A percentile compares a stretch with the other conserved stretches of the same genome.
These are phyloP conservation scores for Lochmaea crataegi DNA, from an alignment of 2,888 invertebrate species.

Conservation along the genomic window DNA sequence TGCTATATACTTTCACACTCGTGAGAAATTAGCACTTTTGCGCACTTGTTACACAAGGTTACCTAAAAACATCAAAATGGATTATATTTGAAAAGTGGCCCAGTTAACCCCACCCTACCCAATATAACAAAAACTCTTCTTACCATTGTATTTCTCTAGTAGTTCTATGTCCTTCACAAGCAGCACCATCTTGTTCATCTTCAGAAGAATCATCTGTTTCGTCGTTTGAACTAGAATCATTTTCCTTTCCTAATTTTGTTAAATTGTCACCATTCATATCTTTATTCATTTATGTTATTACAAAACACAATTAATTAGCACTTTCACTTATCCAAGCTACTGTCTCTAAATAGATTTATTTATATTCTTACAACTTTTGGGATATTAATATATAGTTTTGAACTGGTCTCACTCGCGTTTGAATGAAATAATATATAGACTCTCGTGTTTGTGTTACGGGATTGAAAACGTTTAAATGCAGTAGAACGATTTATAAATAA, in stretches of 20 bases:
- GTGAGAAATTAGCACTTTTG: too few relatives aligned
- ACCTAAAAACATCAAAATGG: too few relatives aligned
- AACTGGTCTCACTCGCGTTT: slow-evolving; percentile 29
- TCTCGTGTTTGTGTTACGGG: slow-evolving; percentile 37
- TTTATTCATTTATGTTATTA: slow-evolving; percentile 6
- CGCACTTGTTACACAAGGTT: too few relatives aligned
- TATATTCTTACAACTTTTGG: not conserved
- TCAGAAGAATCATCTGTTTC: slow-evolving; percentile 41
- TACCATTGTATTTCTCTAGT: slow-evolving; percentile 52
- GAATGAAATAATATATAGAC: slow-evolving; percentile 39
- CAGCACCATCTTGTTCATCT: slow-evolving; percentile 45
- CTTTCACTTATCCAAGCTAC: not conserved
- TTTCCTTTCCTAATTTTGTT: not conserved
- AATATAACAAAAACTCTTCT: slow-evolving; percentile 35
- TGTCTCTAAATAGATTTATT: not conserved
- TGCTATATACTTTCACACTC: too few relatives aligned
- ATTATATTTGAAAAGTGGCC: too few relatives aligned
- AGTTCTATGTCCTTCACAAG: slow-evolving; percentile 26
- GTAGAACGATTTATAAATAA: slow-evolving; percentile 44
- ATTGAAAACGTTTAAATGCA: slow-evolving; percentile 38
- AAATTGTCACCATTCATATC: not conserved
- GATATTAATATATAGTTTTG: too few relatives aligned
- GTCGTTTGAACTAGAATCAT: slow-evolving; percentile 48
- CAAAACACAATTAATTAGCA: not conserved
- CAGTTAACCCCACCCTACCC: too few relatives aligned